Conservation (phyloP, 2,113 vertebrate genomes). For the Erpornis zantholeuca region DNA sequence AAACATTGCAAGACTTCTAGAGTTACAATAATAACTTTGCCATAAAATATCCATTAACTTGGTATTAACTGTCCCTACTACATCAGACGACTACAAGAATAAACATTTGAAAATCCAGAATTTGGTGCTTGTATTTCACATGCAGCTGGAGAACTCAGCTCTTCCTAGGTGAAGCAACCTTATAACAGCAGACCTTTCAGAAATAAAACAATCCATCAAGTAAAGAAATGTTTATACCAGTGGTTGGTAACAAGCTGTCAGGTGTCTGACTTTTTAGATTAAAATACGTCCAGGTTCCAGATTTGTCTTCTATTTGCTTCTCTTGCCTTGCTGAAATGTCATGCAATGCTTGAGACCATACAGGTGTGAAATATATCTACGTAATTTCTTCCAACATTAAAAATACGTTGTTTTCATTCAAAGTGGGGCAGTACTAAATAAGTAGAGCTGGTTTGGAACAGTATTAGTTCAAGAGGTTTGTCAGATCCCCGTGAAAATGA, state of each 20-base stretch:
- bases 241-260: background rate
- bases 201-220: background rate
- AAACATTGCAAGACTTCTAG: background rate
- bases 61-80: constrained; percentile 25
- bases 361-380: background rate
- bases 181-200: background rate
- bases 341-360: background rate
- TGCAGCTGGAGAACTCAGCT: background rate
- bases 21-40: constrained; percentile 36
- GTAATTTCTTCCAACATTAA: background rate
- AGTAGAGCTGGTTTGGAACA: background rate
- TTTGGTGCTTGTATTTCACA: background rate
- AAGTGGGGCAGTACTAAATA: background rate
- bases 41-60: constrained; percentile 40
- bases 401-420: background rate
- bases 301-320: background rate
- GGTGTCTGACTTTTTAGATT: background rate
- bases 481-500: background rate
- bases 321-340: background rate
- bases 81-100: background rate
- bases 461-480: background rate
- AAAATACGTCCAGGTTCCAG: background rate
- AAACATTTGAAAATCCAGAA: background rate
- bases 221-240: background rate
- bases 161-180: background rate